These are phyloP conservation scores for Phaetusa simplex DNA, from an alignment of 2,113 vertebrate genomes.

Conservation along the genomic window DNA sequence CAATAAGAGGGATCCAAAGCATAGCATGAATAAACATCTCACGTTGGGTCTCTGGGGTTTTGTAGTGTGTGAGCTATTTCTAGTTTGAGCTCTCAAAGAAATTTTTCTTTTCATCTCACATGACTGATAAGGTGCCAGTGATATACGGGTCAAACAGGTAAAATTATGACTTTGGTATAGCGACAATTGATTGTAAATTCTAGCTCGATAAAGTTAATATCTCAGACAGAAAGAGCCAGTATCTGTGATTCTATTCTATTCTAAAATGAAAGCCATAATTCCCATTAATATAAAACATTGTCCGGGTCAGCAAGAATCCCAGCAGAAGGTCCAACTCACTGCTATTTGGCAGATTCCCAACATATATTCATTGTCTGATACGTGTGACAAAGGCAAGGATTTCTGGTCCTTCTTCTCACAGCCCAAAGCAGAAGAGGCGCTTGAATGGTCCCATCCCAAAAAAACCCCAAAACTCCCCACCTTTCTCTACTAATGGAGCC, in stretches of 20 bases:
- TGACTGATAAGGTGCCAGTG: neutral
- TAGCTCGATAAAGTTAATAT: neutral
- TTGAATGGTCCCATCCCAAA: neutral
- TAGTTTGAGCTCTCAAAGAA: neutral
- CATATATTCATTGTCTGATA: neutral
- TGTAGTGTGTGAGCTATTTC: neutral
- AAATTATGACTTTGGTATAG: slow-evolving; percentile 4
- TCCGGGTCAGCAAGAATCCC: neutral
- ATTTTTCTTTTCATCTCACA: neutral
- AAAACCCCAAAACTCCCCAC: neutral
- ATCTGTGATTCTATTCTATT: neutral
- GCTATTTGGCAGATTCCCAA: neutral
- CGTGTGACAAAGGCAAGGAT: neutral
- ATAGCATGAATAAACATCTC: neutral
- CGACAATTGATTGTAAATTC: neutral
- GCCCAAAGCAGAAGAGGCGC: neutral
- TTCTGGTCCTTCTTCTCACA: neutral
- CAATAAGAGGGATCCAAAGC: neutral
- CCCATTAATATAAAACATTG: neutral
- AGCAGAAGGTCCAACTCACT: neutral
- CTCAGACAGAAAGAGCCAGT: neutral
- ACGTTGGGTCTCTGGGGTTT: neutral
- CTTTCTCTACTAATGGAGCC: neutral
- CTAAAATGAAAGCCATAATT: neutral
- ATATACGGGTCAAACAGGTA: neutral